Evolutionary conservation across 2,888 invertebrate species (phyloP).

Genomic region (Bellardia bayeri): DNA sequence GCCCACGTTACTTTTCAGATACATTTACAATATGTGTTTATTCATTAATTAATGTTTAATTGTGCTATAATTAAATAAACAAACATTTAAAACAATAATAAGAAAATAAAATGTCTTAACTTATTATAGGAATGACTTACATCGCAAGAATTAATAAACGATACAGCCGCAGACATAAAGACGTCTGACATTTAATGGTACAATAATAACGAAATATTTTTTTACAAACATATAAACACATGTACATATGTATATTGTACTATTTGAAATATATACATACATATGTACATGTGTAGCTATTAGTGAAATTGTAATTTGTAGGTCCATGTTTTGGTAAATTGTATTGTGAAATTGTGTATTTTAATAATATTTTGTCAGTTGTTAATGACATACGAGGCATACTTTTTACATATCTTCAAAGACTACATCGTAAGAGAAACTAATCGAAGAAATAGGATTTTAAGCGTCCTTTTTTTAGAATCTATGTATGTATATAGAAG

Average conservation of each 20-base stretch:
- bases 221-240: conserved; percentile 20
- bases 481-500: no score
- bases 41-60: no score
- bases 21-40: no score
- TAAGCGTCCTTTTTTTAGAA: no score
- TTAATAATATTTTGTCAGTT: no score
- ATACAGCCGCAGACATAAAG: conserved; percentile 60
- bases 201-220: not conserved
- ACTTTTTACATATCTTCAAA: no score
- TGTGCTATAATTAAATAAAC: conserved; percentile 10
- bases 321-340: not conserved
- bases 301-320: not conserved
- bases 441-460: no score
- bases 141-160: conserved; percentile 34
- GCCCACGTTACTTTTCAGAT: no score
- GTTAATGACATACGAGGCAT: no score
- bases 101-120: conserved; percentile 38
- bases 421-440: no score
- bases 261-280: not conserved
- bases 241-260: not conserved
- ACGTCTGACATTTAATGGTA: conserved; percentile 66
- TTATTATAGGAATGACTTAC: conserved; percentile 52
- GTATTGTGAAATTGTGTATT: no score
- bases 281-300: not conserved
- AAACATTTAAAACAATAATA: conserved; percentile 6